These are phyloP conservation scores for Oceanodroma leucorhoa DNA, from an alignment of 2,797 vertebrate genomes.

Conservation along the genomic window DNA sequence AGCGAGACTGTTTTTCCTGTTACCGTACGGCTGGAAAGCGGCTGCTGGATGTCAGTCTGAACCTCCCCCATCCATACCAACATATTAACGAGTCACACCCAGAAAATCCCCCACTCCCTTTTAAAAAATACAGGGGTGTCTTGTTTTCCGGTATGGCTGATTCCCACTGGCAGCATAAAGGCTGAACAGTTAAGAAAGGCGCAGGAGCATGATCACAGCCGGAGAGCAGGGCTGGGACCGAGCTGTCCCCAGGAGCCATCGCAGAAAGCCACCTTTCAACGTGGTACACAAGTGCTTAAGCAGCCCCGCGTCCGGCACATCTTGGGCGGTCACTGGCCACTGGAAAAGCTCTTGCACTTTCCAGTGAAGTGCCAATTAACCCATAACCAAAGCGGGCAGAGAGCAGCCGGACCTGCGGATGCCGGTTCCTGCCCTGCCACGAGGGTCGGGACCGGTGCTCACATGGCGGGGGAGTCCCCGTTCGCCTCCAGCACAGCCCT, in stretches of 20 bases:
- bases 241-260: too few species aligned
- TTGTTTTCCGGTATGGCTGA: background rate
- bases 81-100: too few species aligned
- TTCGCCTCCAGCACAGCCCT: background rate
- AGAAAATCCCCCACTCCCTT: background rate
- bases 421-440: background rate
- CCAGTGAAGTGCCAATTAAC: background rate
- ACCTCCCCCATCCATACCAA: too few species aligned
- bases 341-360: background rate
- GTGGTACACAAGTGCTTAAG: background rate
- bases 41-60: background rate
- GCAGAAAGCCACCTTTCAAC: background rate
- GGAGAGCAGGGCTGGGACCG: background rate
- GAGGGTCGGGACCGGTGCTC: too few species aligned
- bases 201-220: background rate
- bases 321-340: too few species aligned
- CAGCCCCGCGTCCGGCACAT: background rate
- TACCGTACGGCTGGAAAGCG: rapidly evolving
- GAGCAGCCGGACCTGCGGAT: background rate
- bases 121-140: background rate
- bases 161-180: background rate
- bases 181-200: background rate
- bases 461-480: rapidly evolving
- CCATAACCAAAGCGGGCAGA: too few species aligned
- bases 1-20: background rate